These are phyloP conservation scores for Myopa tessellatipennis DNA, from an alignment of 2,888 invertebrate species.

Conservation along the genomic window DNA sequence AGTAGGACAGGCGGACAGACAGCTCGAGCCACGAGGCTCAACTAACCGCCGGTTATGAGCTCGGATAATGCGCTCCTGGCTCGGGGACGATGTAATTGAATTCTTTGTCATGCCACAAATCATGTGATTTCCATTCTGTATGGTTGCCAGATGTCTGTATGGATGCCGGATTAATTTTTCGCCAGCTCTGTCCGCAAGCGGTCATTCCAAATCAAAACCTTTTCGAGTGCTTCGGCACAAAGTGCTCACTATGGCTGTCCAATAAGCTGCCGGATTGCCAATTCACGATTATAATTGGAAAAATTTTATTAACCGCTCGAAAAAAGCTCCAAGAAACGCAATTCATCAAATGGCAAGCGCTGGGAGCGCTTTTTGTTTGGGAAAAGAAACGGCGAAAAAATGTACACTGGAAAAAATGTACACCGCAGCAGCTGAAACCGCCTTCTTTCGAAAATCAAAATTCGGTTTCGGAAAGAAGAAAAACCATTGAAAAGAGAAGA, in stretches of 20 bases:
- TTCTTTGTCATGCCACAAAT: background rate
- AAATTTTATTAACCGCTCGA: conserved; percentile 1
- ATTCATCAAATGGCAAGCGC: background rate
- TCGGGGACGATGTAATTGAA: conserved; percentile 5
- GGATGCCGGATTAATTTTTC: background rate
- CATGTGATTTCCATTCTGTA: background rate
- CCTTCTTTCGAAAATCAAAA: background rate
- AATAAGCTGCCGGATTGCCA: conserved; percentile 14
- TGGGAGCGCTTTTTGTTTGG: background rate
- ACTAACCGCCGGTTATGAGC: background rate
- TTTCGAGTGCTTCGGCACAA: background rate
- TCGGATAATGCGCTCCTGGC: background rate
- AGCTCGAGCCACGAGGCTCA: background rate
- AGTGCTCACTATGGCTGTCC: background rate
- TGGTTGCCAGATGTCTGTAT: background rate
- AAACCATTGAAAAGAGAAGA: too few relatives aligned
- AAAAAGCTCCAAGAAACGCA: conserved; percentile 1
- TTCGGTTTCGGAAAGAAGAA: too few relatives aligned
- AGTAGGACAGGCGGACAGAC: background rate
- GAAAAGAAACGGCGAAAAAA: background rate
- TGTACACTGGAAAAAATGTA: background rate
- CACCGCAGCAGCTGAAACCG: background rate
- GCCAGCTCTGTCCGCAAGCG: background rate
- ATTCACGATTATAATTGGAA: conserved; percentile 25
- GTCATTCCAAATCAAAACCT: background rate